phyloP scores from a whole-genome alignment of 2,113 vertebrate species.

The Hemiprocne comata region DNA sequence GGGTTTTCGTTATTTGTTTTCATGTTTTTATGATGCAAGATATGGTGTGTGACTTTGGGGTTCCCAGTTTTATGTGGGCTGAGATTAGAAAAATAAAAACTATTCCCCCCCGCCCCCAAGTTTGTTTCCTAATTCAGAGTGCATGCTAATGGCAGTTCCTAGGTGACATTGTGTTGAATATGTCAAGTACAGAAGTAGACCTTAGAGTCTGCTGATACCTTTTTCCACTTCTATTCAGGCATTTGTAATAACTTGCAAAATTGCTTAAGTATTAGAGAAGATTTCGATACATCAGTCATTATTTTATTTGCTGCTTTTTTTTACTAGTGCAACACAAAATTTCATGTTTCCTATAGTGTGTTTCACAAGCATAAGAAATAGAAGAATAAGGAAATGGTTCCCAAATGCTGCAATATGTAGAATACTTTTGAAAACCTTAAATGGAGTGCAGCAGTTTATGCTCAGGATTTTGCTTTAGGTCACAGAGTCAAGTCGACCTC shows the following conservation, averaged over 20 bases:
- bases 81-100: neutral
- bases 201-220: neutral
- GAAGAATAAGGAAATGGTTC: neutral
- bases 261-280: neutral
- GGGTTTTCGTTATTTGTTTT: neutral
- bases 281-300: neutral
- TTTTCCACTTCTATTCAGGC: neutral
- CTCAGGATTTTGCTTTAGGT: neutral
- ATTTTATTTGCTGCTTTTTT: neutral
- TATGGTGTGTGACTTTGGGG: neutral
- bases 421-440: neutral
- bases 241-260: neutral
- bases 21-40: neutral
- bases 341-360: neutral
- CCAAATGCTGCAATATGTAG: neutral
- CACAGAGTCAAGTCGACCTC: neutral
- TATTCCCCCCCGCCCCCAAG: neutral
- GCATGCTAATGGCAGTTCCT: neutral
- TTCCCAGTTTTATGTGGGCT: neutral
- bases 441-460: neutral
- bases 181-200: neutral
- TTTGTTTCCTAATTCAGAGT: neutral
- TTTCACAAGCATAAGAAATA: neutral
- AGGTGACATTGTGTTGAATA: rapidly evolving
- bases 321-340: neutral